Percentiles rank a stretch among this genome's conserved stretches.
These are phyloP conservation scores for Xerus inauris DNA, from an alignment of 2,113 vertebrate species.

Conservation along the genomic window DNA sequence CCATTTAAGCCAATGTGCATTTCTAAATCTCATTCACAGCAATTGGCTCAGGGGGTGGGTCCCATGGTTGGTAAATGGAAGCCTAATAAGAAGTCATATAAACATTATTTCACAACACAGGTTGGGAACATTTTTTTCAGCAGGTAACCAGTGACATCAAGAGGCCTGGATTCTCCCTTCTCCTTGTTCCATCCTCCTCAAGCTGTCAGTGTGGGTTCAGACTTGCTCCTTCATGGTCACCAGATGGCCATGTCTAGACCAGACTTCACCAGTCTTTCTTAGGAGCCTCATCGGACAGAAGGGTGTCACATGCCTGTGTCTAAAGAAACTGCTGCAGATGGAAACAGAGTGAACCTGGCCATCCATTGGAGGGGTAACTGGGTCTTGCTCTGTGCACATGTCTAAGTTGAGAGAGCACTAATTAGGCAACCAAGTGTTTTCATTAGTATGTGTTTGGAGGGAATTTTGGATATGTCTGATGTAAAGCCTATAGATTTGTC, in stretches of 20 bases:
- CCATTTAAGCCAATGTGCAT: not conserved
- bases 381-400: not conserved
- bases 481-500: not conserved
- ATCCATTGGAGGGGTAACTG: not conserved
- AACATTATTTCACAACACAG: not conserved
- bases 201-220: not conserved
- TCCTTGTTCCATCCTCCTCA: not conserved
- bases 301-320: not conserved
- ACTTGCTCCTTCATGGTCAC: not conserved
- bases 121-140: not conserved
- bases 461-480: not conserved
- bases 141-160: not conserved
- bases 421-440: not conserved
- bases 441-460: not conserved
- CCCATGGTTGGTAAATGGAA: not conserved
- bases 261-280: not conserved
- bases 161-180: not conserved
- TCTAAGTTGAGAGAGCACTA: not conserved
- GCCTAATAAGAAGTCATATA: not conserved
- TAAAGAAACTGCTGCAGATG: not conserved
- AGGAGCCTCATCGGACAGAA: not conserved
- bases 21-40: slow-evolving; percentile 12
- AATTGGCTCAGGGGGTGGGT: not conserved
- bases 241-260: not conserved
- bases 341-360: not conserved